A percentile compares a stretch with the other conserved stretches of the same genome.
phyloP scores from a whole-genome alignment of 2,113 vertebrate species.

The mouse (Mus musculus) region GRCm39 chr12:82166501-82167000 shows the following conservation, averaged over 20 bases:
- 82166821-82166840: background rate
- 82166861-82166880: background rate
- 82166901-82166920: background rate
- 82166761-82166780: background rate
- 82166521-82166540: background rate
- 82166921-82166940: background rate
- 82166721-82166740: background rate
- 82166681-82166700: background rate
- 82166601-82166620: background rate
- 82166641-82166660: background rate
- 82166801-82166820: background rate
- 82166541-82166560: background rate
- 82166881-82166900: background rate
- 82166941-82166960: background rate
- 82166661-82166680: background rate
- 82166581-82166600: background rate
- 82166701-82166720: background rate
- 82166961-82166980: conserved; percentile 21
- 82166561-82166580: background rate
- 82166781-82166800: background rate
- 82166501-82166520: background rate
- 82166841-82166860: background rate
- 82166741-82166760: background rate
- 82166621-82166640: background rate
- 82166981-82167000: conserved; percentile 17